These are phyloP conservation scores for Haliclona indistincta DNA, from an alignment of 37 sponge, comb jelly and placozoan genomes.

Conservation along the genomic window DNA sequence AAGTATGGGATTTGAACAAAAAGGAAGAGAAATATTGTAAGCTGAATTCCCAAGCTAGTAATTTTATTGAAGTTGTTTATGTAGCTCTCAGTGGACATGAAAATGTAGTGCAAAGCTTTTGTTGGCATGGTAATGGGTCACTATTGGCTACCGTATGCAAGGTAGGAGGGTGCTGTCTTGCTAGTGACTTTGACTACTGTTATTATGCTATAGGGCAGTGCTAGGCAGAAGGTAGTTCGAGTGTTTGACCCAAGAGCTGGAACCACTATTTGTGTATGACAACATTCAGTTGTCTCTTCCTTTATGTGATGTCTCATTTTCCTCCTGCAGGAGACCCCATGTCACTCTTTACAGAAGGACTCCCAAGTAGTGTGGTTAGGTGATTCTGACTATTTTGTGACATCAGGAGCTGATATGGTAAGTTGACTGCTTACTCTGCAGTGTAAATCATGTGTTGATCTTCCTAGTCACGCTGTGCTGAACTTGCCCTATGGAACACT, in stretches of 20 bases:
- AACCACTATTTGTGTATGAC: background rate
- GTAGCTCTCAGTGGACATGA: constrained; percentile 54
- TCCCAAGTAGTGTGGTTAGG: constrained; percentile 66
- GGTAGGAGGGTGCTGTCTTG: constrained; percentile 26
- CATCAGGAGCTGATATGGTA: constrained; percentile 65
- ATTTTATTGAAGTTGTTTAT: background rate
- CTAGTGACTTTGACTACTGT: constrained; percentile 10
- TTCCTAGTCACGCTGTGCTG: constrained; percentile 43
- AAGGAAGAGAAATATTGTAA: constrained; percentile 38
- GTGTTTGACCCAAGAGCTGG: constrained; percentile 74
- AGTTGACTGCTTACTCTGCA: constrained; percentile 3
- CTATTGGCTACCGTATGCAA: constrained; percentile 71
- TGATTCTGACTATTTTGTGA: constrained; percentile 51
- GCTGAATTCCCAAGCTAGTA: background rate
- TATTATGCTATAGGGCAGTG: constrained; percentile 5
- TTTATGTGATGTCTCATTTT: background rate
- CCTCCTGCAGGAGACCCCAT: constrained; percentile 34
- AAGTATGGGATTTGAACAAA: constrained; percentile 63
- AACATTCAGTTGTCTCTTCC: background rate
- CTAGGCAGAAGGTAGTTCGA: constrained; percentile 54
- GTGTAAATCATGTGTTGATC: background rate
- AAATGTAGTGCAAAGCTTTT: constrained; percentile 58
- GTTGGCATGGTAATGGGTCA: constrained; percentile 74
- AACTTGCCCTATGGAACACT: constrained; percentile 72
- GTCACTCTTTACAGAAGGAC: constrained; percentile 68